Percentiles rank a stretch among this genome's conserved stretches.
Evolutionary conservation across 2,797 vertebrate species (phyloP).

Genomic region (Acanthis flammea): DNA sequence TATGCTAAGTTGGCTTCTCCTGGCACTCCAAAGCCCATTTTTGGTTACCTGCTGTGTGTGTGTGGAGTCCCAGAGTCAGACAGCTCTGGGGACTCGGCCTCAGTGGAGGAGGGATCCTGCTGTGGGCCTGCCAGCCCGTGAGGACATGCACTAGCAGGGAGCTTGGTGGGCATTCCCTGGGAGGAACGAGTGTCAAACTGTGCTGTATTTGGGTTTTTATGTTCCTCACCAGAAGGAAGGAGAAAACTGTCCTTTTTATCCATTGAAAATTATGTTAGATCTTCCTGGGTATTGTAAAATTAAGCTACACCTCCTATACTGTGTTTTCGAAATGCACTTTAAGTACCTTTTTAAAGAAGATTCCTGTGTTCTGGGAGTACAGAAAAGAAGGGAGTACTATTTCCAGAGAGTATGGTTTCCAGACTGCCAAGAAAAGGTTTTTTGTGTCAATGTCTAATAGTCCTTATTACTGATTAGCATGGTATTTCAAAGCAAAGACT

Average conservation of each 20-base stretch:
- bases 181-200: not conserved
- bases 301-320: not conserved
- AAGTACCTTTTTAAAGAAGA: constrained; percentile 25
- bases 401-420: not conserved
- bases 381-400: not conserved
- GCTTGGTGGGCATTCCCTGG: not conserved
- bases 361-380: not conserved
- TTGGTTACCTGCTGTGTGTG: not conserved
- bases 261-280: not conserved
- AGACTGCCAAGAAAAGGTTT: not conserved
- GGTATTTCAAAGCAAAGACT: constrained; percentile 84
- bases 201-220: not conserved
- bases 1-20: not conserved
- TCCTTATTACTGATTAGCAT: not conserved
- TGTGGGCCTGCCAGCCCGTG: constrained; percentile 65
- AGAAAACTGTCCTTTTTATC: not conserved
- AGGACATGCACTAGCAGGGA: not conserved
- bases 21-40: not conserved
- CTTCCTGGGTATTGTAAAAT: not conserved
- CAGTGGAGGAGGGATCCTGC: not conserved
- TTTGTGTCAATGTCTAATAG: not conserved
- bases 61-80: constrained; percentile 70
- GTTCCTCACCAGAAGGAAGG: not conserved
- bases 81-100: constrained; percentile 71
- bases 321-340: constrained; percentile 56